These are phyloP conservation scores for Enteromius radiatus DNA, from an alignment of 2,797 vertebrate species.

Conservation along the genomic window DNA sequence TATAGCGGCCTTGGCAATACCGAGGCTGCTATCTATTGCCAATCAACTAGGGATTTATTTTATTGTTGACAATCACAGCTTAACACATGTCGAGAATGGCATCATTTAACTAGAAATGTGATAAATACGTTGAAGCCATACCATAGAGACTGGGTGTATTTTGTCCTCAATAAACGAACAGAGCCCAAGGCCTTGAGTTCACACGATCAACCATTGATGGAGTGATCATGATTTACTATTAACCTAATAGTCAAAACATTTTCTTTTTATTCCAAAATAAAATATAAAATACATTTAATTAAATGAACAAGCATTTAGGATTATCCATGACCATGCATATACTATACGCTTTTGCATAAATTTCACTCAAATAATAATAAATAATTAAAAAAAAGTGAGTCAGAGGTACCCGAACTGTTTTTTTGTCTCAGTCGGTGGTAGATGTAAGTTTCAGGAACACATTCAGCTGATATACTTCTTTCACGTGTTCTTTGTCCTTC, in stretches of 20 bases:
- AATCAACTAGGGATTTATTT: not conserved
- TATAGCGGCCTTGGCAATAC: not conserved
- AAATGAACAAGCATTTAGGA: not conserved
- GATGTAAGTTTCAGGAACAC: not conserved
- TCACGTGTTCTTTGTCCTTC: not conserved
- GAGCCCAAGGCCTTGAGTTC: constrained; percentile 6
- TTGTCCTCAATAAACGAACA: not conserved
- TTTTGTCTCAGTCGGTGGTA: not conserved
- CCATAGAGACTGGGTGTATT: not conserved
- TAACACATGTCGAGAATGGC: not conserved
- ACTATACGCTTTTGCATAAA: not conserved
- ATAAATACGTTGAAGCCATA: not conserved
- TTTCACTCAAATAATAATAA: not conserved
- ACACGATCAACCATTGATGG: not conserved
- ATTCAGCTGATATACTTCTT: not conserved
- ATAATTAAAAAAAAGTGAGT: not conserved
- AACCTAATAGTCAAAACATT: not conserved
- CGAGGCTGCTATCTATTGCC: not conserved
- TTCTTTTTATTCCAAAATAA: not conserved
- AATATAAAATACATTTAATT: not conserved
- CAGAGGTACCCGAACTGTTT: not conserved
- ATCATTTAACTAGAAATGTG: not conserved
- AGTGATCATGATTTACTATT: constrained; percentile 2
- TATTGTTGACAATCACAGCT: not conserved
- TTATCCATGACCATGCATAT: not conserved